phyloP scores from a whole-genome alignment of 1,140 invertebrate species.

The Oscheius sp. region DNA sequence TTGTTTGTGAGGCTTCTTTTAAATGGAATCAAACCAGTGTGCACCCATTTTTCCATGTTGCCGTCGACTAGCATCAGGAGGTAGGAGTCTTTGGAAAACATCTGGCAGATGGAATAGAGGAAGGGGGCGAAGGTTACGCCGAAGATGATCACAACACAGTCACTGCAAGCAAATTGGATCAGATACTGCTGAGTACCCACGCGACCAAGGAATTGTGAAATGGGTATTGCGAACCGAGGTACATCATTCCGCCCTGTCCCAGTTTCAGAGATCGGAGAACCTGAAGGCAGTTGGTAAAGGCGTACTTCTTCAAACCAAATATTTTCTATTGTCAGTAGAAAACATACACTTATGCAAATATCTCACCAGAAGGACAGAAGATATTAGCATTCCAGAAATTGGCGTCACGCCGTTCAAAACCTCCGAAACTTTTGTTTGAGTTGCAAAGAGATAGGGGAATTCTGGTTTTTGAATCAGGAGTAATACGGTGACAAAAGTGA shows the following conservation, averaged over 20 bases:
- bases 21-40: too few species aligned
- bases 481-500: too few species aligned
- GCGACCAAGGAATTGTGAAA: neutral
- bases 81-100: neutral
- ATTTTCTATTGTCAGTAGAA: neutral
- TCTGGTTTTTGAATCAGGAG: neutral
- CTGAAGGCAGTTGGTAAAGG: too few species aligned
- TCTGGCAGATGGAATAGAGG: neutral
- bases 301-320: too few species aligned
- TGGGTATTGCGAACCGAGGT: neutral
- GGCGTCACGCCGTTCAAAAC: too few species aligned
- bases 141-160: neutral
- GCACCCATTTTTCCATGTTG: neutral
- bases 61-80: neutral
- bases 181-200: too few species aligned
- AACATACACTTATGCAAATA: neutral
- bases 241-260: neutral
- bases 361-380: neutral
- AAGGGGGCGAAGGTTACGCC: neutral
- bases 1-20: too few species aligned
- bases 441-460: neutral
- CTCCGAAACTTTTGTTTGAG: neutral
- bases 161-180: too few species aligned
- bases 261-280: neutral
- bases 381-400: too few species aligned